Evolutionary conservation across 2,888 invertebrate genomes (phyloP), one percentile per base, ranked within the genome.

Genomic region (Cactoblastis cactorum): DNA sequence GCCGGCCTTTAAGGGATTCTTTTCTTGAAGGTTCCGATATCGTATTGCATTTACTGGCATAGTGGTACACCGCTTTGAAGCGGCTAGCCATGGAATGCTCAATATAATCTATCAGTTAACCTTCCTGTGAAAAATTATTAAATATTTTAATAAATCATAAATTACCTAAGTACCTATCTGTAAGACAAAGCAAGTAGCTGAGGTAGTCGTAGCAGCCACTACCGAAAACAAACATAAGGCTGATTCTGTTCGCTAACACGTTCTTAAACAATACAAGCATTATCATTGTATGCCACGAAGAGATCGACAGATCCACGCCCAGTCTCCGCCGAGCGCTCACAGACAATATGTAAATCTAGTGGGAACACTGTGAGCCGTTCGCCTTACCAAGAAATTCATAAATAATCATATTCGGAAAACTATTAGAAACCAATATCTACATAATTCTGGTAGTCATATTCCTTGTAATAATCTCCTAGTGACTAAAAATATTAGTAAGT

Each of bases 171-270:
- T 11, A 32, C 32, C 32, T 18, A n/a, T n/a, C n/a, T 22, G 34
- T 38, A n/a, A 52, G 53, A 51, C 52, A 58, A 59, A 57, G 58
- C 57, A 56, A 62, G 57, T 52, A 67, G 65, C 62, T 61, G 63
- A n/a, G n/a, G 61, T 65, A 64, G 62, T 62, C 62, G 56, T 52
- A 53, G 60, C 61, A 57, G 61, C 66, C 59, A 77, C 76, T 77
- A 78, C 80, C 63, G 79, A 74, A 79, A 78, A 79, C 77, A 80
- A 83, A 81, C 77, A 77, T 62, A 22, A 41, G 22, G 32, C 19
- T 11, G 66, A 66, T 73, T 67, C 68, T 70, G 63, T 68, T 65
- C 65, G 64, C 63, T 66, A 69, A 71, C 72, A 71, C 74, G 74
- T 73, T 67, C 71, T 60, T 57, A 62, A 76, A 82, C 83, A 83